Conservation (phyloP, 2,888 invertebrate genomes). For the Apotomis capreana region DNA sequence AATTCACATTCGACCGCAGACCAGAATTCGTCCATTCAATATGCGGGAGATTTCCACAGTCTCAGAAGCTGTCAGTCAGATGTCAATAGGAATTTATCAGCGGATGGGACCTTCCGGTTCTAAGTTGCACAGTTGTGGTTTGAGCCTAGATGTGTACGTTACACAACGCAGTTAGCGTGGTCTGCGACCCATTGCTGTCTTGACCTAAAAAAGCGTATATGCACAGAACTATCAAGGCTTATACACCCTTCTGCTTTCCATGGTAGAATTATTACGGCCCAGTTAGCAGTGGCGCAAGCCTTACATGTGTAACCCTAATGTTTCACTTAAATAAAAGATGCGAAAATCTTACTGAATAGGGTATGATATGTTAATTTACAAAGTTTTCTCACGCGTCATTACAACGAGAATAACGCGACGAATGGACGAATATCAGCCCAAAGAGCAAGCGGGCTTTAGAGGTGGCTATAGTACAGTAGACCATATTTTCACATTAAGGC, state of each 20-base stretch:
- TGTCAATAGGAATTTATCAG: slow-evolving; percentile 1
- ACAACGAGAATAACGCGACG: no score
- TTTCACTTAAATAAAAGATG: slow-evolving; percentile 40
- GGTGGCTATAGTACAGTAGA: no score
- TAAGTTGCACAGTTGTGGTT: slow-evolving; percentile 45
- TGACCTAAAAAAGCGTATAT: slow-evolving; percentile 1
- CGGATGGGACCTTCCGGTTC: slow-evolving; percentile 11
- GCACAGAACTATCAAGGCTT: neutral
- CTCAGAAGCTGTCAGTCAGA: slow-evolving; percentile 15
- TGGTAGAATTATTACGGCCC: slow-evolving; percentile 67
- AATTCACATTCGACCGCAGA: slow-evolving; percentile 40
- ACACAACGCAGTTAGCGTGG: slow-evolving; percentile 55
- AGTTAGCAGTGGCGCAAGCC: slow-evolving; percentile 72
- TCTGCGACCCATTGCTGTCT: slow-evolving; percentile 50
- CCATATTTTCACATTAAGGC: no score
- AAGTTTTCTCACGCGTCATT: no score
- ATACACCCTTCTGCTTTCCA: slow-evolving; percentile 46
- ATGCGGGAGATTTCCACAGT: slow-evolving; percentile 22
- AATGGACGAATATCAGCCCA: no score
- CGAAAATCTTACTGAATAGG: slow-evolving; percentile 40
- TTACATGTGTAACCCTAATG: slow-evolving; percentile 54
- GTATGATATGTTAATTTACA: slow-evolving; percentile 34
- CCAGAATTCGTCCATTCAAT: slow-evolving; percentile 40
- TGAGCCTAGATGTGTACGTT: slow-evolving; percentile 45
- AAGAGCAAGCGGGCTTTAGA: no score